Evolutionary conservation across 2,113 vertebrate species (phyloP).

Genomic region (Hippocampus zosterae): DNA sequence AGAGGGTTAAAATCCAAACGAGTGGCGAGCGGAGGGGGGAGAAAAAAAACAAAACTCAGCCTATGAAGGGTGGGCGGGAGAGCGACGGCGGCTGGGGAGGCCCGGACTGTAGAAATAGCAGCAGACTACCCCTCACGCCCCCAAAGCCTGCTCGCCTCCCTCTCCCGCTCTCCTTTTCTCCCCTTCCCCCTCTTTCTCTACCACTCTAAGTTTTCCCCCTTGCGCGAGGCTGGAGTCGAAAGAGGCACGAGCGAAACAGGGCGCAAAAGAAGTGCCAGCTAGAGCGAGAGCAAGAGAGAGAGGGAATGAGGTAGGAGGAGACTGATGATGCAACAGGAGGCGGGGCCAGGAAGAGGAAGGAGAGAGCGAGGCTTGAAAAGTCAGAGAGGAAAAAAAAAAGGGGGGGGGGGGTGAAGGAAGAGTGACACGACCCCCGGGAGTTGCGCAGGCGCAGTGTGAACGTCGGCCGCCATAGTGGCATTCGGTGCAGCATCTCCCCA

Average conservation of each 20-base stretch:
- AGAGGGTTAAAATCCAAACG: slow-evolving; percentile 76
- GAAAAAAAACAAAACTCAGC: slow-evolving; percentile 58
- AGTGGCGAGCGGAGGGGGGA: slow-evolving; percentile 59
- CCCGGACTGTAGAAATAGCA: slow-evolving; percentile 81
- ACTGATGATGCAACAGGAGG: slow-evolving; percentile 82
- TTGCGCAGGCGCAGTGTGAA: slow-evolving; percentile 67
- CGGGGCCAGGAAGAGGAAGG: slow-evolving; percentile 68
- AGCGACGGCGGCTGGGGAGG: slow-evolving; percentile 72
- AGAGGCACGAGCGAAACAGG: slow-evolving; percentile 59
- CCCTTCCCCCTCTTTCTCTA: slow-evolving; percentile 27
- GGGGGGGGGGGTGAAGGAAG: slow-evolving; percentile 43
- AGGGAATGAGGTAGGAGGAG: slow-evolving; percentile 61
- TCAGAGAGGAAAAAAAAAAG: too few species aligned
- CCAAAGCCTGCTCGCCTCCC: slow-evolving; percentile 17
- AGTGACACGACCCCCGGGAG: slow-evolving; percentile 68
- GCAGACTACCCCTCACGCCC: slow-evolving; percentile 50
- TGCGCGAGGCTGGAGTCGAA: slow-evolving; percentile 74
- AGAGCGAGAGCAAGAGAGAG: slow-evolving; percentile 49
- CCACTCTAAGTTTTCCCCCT: slow-evolving; percentile 72
- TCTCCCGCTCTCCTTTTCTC: slow-evolving; percentile 18
- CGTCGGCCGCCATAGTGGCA: background rate
- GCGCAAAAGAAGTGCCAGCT: slow-evolving; percentile 53
- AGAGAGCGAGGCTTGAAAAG: slow-evolving; percentile 44
- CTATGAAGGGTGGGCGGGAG: slow-evolving; percentile 75
- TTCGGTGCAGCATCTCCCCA: background rate